Percentiles rank a stretch among this genome's conserved stretches.
phyloP scores from a whole-genome alignment of 2,113 vertebrate genomes.

The Grammomys dolichurus region DNA sequence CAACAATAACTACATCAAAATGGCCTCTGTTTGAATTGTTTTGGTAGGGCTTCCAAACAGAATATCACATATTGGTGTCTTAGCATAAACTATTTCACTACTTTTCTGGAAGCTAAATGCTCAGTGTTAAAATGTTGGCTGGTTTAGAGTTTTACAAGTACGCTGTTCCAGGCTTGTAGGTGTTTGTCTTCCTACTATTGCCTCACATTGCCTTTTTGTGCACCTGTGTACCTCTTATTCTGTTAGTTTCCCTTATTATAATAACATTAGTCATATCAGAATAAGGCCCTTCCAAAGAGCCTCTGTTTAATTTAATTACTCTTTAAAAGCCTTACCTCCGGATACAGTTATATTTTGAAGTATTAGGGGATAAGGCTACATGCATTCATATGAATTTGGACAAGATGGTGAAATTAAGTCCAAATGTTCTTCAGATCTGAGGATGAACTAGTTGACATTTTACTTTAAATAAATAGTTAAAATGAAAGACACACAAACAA shows the following conservation, averaged over 20 bases:
- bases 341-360: constrained; percentile 23
- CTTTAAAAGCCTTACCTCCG: background rate
- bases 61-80: background rate
- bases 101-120: background rate
- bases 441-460: background rate
- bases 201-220: background rate
- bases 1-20: background rate
- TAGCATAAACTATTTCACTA: constrained; percentile 1
- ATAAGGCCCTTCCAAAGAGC: background rate
- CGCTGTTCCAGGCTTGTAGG: background rate
- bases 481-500: background rate
- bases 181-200: background rate
- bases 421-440: background rate
- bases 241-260: background rate
- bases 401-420: background rate
- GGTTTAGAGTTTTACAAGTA: background rate
- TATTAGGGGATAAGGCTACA: background rate
- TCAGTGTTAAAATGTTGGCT: background rate
- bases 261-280: background rate
- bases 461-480: background rate
- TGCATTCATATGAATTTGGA: background rate
- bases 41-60: background rate
- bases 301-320: background rate
- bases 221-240: background rate
- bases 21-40: background rate